Percentiles rank a stretch among this genome's conserved stretches.
These are phyloP conservation scores for Apotomis betuletana DNA, from an alignment of 2,888 invertebrate species.

Conservation along the genomic window DNA sequence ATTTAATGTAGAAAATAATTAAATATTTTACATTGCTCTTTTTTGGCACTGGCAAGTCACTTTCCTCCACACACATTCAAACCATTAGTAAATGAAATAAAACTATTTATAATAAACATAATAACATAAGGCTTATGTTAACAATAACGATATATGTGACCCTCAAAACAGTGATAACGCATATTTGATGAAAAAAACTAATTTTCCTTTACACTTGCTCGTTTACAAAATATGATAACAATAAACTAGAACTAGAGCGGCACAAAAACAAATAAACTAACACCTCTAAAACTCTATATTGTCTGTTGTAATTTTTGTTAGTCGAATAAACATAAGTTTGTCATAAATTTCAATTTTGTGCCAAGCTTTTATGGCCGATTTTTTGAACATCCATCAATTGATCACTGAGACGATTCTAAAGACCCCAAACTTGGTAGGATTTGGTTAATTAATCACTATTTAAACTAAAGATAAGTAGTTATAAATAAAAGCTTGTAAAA, in stretches of 20 bases:
- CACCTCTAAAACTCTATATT: constrained; percentile 59
- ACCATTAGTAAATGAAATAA: constrained; percentile 1
- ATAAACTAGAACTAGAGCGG: constrained; percentile 31
- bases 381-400: no score
- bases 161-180: constrained; percentile 67
- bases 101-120: constrained; percentile 33
- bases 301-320: constrained; percentile 52
- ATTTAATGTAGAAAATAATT: no score
- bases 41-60: not conserved
- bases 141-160: constrained; percentile 43
- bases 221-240: constrained; percentile 67
- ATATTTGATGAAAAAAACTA: constrained; percentile 42
- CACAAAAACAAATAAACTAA: constrained; percentile 63
- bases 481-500: no score
- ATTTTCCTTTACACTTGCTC: constrained; percentile 80
- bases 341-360: not conserved
- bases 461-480: no score
- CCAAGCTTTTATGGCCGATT: no score
- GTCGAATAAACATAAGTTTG: not conserved
- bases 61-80: not conserved
- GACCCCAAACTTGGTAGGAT: no score
- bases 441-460: no score
- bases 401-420: no score
- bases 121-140: constrained; percentile 43
- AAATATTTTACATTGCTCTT: not conserved